Percentiles rank a stretch among this genome's conserved stretches.
Evolutionary conservation across 1,140 invertebrate genomes (phyloP).

Genomic region (Pseudomyrmex dendroicus): DNA sequence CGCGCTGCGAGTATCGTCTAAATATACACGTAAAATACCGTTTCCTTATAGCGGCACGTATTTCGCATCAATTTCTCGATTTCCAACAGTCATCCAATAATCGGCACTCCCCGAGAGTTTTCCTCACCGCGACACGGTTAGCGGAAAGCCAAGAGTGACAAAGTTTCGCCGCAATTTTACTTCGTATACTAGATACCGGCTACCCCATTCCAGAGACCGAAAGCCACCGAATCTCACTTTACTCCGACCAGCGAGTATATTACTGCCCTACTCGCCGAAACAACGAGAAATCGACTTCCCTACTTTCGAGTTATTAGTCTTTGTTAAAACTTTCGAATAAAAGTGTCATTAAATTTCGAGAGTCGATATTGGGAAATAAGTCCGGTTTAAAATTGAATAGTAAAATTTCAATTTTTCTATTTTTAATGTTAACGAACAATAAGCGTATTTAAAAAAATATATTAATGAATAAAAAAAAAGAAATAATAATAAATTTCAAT

Average conservation of each 20-base stretch:
- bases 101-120: constrained; percentile 28
- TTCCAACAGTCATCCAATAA: constrained; percentile 56
- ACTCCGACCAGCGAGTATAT: constrained; percentile 48
- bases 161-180: constrained; percentile 60
- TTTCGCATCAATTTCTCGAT: constrained; percentile 65
- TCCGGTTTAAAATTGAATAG: not conserved
- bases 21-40: constrained; percentile 18
- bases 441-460: not conserved
- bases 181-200: constrained; percentile 37
- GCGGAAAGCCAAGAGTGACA: constrained; percentile 50
- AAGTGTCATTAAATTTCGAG: constrained; percentile 17
- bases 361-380: constrained; percentile 38
- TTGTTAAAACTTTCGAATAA: constrained; percentile 49
- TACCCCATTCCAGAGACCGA: constrained; percentile 2
- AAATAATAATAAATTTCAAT: not conserved
- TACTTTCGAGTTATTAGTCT: constrained; percentile 51
- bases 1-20: constrained; percentile 23
- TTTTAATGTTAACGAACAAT: not conserved
- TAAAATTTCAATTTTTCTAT: constrained; percentile 16
- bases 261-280: constrained; percentile 34
- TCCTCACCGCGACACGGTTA: constrained; percentile 48
- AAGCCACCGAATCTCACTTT: constrained; percentile 56
- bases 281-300: constrained; percentile 42
- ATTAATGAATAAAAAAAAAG: constrained; percentile 1
- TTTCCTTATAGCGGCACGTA: constrained; percentile 34